A percentile compares a stretch with the other conserved stretches of the same genome.
phyloP scores from a whole-genome alignment of 2,113 vertebrate genomes.

The Lipotes vexillifer region DNA sequence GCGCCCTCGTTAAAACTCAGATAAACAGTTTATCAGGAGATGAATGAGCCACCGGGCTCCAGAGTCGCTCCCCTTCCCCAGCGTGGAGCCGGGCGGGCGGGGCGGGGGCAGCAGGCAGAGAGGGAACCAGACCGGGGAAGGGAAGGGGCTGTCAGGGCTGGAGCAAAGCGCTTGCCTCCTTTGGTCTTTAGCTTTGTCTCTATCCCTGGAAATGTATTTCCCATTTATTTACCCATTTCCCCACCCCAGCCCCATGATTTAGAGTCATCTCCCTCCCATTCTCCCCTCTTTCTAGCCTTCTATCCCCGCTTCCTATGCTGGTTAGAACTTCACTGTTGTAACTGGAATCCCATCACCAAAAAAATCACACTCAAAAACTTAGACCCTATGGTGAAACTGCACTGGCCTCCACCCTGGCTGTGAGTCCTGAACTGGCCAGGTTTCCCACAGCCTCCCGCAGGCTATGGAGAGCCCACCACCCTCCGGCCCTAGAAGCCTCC shows the following conservation, averaged over 20 bases:
- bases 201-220: neutral
- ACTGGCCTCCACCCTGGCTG: neutral
- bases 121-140: conserved; percentile 11
- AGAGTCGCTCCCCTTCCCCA: conserved; percentile 81
- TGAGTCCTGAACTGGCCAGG: neutral
- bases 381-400: neutral
- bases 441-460: neutral
- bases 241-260: neutral
- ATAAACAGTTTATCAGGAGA: conserved; percentile 90
- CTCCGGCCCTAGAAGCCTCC: neutral
- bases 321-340: neutral
- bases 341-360: neutral
- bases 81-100: conserved; percentile 53
- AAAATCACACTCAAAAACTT: neutral
- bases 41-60: conserved; percentile 80
- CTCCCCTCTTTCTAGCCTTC: neutral
- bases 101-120: conserved; percentile 35
- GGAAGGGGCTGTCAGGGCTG: neutral
- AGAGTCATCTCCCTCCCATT: neutral
- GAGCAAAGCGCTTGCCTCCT: neutral
- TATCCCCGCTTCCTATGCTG: too few relatives aligned
- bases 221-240: neutral
- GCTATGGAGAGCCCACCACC: neutral
- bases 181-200: conserved; percentile 18
- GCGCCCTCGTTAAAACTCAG: conserved; percentile 90